Evolutionary conservation across 2,888 invertebrate genomes (phyloP).

Genomic region (Mythimna impura): DNA sequence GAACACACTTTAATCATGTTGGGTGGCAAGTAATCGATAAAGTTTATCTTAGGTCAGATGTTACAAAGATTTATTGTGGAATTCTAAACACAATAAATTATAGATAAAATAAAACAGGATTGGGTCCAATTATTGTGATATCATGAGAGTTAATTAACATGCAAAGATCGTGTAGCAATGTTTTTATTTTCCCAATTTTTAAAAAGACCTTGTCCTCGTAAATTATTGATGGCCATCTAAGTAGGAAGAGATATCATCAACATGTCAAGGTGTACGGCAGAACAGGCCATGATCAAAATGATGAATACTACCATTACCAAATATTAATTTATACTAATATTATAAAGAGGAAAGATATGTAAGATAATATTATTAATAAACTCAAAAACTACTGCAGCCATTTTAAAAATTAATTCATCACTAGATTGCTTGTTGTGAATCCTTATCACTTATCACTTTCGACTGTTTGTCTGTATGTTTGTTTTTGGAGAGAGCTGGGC

Average conservation of each 20-base stretch:
- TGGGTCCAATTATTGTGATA: not conserved
- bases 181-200: not conserved
- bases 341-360: too few relatives aligned
- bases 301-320: not conserved
- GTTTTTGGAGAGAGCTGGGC: too few relatives aligned
- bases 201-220: not conserved
- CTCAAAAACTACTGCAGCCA: too few relatives aligned
- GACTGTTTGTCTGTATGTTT: too few relatives aligned
- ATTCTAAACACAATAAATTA: constrained; percentile 5
- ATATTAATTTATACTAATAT: too few relatives aligned
- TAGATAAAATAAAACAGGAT: constrained; percentile 11
- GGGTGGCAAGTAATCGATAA: constrained; percentile 37
- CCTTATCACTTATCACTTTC: too few relatives aligned
- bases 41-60: constrained; percentile 35
- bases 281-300: not conserved
- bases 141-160: constrained; percentile 7
- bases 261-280: not conserved
- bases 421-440: too few relatives aligned
- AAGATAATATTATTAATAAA: too few relatives aligned
- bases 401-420: too few relatives aligned
- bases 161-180: constrained; percentile 5
- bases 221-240: not conserved
- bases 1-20: constrained; percentile 6
- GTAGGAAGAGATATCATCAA: not conserved
- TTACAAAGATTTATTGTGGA: constrained; percentile 23